Evolutionary conservation across 2,113 vertebrate genomes (phyloP), one percentile per base, ranked within the genome.

Genomic region (Pipra filicauda): DNA sequence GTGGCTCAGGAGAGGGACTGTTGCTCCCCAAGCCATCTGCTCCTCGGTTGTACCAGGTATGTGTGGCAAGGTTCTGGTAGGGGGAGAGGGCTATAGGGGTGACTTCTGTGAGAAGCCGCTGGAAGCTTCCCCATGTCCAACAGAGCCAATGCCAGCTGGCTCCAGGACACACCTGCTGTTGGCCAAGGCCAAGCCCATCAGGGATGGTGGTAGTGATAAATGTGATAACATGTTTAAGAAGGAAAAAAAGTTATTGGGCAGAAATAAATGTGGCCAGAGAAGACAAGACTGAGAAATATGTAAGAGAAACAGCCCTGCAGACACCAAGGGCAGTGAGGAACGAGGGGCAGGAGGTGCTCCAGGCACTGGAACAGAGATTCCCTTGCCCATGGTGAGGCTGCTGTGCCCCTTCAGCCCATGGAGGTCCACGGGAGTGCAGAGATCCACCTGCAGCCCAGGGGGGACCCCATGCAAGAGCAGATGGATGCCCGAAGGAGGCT

Each of bases 371-470:
- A 19, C 62, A 28, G 37, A 28, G 16, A 46, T 64, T 48, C 8
- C 28, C 41, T 16, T 39, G 59, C 37, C 35, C 11, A 5, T 8
- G 24, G 35, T 61, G 24, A 61, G 10, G 58, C 58, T 27, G 58
- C n/a, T 54, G 23, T 48, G n/a, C 2, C 28, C 18, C 49, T 78
- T 28, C 52, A 85, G 43, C 44, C 31, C 37, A 11, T 6, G 52
- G 24, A 58, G 24, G 9, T 9, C 24, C 19, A 39, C 0, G 0
- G 15, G 5, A 12, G 5, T 58, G 20, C 61, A 76, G 43, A 85
- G 44, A 76, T 59, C 35, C 61, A 66, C 35, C n/a, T 76, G 31
- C 12, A 87, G 46, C 5, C 5, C 24, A 3, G 12, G 57, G 10
- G 57, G 10, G 23, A 88, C 6, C 59, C 17, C 35, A 19, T 15